Conservation (phyloP, 1,140 invertebrate species). For the Drosophila navojoa region DNA sequence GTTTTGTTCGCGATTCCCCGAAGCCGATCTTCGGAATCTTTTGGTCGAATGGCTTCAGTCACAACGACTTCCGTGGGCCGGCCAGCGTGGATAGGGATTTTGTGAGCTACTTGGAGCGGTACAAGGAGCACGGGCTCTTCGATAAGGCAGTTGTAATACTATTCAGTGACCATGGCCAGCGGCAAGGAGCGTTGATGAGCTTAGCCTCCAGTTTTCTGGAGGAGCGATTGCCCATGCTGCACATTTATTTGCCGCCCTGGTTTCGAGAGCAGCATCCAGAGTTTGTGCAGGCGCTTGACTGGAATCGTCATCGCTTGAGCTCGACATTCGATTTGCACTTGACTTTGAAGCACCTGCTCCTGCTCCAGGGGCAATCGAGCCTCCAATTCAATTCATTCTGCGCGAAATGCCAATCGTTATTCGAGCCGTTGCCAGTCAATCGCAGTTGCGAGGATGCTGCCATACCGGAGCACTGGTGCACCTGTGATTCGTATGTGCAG, state of each 20-base stretch:
- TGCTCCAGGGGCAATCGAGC: conserved; percentile 87
- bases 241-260: conserved; percentile 90
- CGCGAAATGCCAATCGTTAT: conserved; percentile 86
- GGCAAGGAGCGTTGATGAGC: conserved; percentile 90
- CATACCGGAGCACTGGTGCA: conserved; percentile 91
- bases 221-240: conserved; percentile 94
- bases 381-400: conserved; percentile 26
- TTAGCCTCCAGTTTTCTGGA: conserved; percentile 90
- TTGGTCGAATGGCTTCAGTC: conserved; percentile 90
- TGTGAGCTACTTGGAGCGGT: conserved; percentile 85
- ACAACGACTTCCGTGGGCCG: conserved; percentile 88
- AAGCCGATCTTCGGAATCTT: conserved; percentile 89
- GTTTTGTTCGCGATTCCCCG: conserved; percentile 84
- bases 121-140: conserved; percentile 85
- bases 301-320: conserved; percentile 89
- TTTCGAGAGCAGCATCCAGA: conserved; percentile 87
- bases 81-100: conserved; percentile 87
- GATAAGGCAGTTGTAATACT: conserved; percentile 90
- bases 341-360: conserved; percentile 86
- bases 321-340: conserved; percentile 93
- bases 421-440: conserved; percentile 86
- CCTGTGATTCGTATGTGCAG: conserved; percentile 86
- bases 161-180: conserved; percentile 95
- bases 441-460: conserved; percentile 89
- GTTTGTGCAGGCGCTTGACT: conserved; percentile 87